Conservation (phyloP, 2,797 vertebrate species). For the Staurois parvus region DNA sequence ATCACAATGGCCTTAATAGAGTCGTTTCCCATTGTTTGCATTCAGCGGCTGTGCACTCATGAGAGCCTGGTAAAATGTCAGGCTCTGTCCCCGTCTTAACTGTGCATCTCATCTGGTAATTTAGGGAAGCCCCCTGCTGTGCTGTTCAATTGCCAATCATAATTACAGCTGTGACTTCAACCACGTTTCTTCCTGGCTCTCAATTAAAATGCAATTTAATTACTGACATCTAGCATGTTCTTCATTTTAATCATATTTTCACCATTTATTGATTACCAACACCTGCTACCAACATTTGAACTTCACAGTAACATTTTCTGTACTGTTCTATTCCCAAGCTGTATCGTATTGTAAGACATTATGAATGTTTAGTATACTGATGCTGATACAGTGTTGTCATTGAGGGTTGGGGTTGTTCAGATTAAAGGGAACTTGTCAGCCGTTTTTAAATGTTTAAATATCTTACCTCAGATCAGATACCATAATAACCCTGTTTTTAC, state of each 20-base stretch:
- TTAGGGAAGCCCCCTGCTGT: not conserved
- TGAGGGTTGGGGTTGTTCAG: too few relatives aligned
- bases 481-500: too few relatives aligned
- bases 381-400: too few relatives aligned
- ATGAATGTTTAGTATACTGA: too few relatives aligned
- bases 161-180: slow-evolving; percentile 18
- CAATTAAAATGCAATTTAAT: slow-evolving; percentile 49
- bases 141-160: slow-evolving; percentile 36
- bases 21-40: slow-evolving; percentile 1
- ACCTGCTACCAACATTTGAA: slow-evolving; percentile 15
- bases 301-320: not conserved
- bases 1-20: not conserved
- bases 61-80: slow-evolving; percentile 9
- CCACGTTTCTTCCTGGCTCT: not conserved
- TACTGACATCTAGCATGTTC: slow-evolving; percentile 39
- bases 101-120: slow-evolving; percentile 20
- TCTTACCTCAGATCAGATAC: too few relatives aligned
- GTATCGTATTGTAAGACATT: not conserved
- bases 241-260: slow-evolving; percentile 44
- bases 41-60: not conserved
- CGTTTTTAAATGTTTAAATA: too few relatives aligned
- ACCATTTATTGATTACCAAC: slow-evolving; percentile 17
- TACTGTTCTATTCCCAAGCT: not conserved
- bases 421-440: too few relatives aligned
- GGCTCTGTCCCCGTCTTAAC: not conserved